Conservation (phyloP, 1,140 invertebrate genomes). For the Diabrotica undecimpunctata region DNA sequence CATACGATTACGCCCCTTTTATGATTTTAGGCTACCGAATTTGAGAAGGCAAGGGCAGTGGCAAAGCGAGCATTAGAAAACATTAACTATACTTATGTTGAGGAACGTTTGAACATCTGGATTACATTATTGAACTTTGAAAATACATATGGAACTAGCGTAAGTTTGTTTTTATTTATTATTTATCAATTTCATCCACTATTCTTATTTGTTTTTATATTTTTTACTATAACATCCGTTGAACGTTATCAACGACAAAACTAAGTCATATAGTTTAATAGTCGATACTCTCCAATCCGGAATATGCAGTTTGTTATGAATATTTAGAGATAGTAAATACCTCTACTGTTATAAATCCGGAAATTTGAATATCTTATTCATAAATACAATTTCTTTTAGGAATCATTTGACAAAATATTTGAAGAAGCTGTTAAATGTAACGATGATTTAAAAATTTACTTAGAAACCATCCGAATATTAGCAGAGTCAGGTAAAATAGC, state of each 20-base stretch:
- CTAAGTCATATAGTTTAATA: too few relatives aligned
- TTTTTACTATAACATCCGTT: too few relatives aligned
- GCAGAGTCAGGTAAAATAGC: constrained; percentile 61
- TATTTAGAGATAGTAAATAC: too few relatives aligned
- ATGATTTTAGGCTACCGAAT: constrained; percentile 67
- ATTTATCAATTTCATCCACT: background rate
- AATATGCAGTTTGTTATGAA: too few relatives aligned
- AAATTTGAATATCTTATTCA: too few relatives aligned
- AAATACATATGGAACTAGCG: constrained; percentile 77
- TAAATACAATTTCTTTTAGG: constrained; percentile 49
- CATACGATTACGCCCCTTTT: constrained; percentile 6
- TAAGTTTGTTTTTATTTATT: constrained; percentile 32
- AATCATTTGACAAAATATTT: constrained; percentile 65
- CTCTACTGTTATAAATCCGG: too few relatives aligned
- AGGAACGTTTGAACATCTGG: constrained; percentile 90
- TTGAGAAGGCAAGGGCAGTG: constrained; percentile 83
- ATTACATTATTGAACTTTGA: constrained; percentile 88
- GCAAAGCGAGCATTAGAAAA: constrained; percentile 76
- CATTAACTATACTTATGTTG: constrained; percentile 79
- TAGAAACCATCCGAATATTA: constrained; percentile 72
- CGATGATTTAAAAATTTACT: constrained; percentile 68
- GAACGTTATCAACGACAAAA: too few relatives aligned
- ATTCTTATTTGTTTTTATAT: too few relatives aligned
- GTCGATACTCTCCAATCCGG: too few relatives aligned
- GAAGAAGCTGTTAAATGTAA: constrained; percentile 78